phyloP scores from a whole-genome alignment of 2,797 vertebrate species.

The Gymnopithys bicolor region DNA sequence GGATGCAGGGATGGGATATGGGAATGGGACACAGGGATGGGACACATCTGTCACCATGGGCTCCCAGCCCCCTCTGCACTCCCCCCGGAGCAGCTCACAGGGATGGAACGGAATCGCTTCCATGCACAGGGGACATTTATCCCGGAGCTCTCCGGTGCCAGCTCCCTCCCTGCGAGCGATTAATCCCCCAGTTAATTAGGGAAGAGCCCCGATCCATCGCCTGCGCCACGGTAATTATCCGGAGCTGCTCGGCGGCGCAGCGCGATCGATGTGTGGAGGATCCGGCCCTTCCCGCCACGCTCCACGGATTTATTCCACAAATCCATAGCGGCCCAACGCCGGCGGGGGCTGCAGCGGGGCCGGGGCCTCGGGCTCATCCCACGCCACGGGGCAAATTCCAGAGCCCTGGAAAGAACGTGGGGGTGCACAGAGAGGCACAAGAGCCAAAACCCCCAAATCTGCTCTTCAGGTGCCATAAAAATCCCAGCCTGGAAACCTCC shows the following conservation, averaged over 20 bases:
- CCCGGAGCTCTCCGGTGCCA: neutral
- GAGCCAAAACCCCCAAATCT: neutral
- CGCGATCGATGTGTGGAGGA: neutral
- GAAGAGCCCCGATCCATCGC: neutral
- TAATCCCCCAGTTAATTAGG: conserved; percentile 34
- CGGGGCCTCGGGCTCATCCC: neutral
- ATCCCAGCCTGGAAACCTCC: neutral
- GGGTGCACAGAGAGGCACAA: neutral
- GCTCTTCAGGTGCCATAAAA: neutral
- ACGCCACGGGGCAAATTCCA: neutral
- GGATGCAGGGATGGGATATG: neutral
- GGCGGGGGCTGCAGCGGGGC: neutral
- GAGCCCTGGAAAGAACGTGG: neutral
- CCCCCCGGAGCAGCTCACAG: neutral
- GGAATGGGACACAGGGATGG: neutral
- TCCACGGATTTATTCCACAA: neutral
- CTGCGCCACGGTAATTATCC: neutral
- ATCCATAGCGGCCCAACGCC: neutral
- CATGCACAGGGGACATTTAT: fast-evolving
- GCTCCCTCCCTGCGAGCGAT: neutral
- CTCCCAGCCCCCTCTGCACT: too few species aligned
- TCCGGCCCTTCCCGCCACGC: neutral
- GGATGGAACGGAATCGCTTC: fast-evolving
- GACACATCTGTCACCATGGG: neutral
- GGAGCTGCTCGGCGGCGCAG: neutral